A percentile compares a stretch with the other conserved stretches of the same genome.
Conservation (phyloP, 2,888 invertebrate genomes). For the Eumacrocentrus americanus region DNA sequence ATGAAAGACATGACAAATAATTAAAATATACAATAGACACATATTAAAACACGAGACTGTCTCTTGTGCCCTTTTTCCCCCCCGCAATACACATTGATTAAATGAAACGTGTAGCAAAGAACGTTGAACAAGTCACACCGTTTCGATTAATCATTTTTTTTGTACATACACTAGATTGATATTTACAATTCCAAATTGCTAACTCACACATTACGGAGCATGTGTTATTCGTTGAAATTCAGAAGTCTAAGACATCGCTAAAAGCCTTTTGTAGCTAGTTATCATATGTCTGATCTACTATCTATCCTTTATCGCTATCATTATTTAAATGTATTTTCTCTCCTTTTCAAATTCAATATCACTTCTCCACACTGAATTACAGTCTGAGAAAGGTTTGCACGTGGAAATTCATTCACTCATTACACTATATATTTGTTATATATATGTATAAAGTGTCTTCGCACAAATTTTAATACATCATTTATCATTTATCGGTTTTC, state of each 20-base stretch:
- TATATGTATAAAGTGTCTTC: no score
- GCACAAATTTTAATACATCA: not conserved
- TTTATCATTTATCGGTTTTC: no score
- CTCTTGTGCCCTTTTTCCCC: not conserved
- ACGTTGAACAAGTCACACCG: not conserved
- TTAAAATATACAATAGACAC: not conserved
- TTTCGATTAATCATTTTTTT: not conserved
- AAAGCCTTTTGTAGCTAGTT: no score
- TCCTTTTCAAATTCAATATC: not conserved
- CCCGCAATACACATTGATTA: no score
- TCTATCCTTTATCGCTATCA: not conserved
- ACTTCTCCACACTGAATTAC: not conserved
- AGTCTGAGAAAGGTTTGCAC: not conserved
- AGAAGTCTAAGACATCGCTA: no score
- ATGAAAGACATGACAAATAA: not conserved
- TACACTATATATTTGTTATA: constrained; percentile 11
- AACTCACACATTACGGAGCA: not conserved
- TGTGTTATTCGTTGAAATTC: not conserved
- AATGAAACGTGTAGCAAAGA: no score
- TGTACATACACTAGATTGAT: not conserved
- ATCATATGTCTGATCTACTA: no score
- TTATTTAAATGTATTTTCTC: not conserved
- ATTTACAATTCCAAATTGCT: constrained; percentile 5
- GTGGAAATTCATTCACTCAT: constrained; percentile 9
- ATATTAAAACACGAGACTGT: not conserved